Base-by-base conservation (phyloP, 2,888 invertebrate species). In the Mythimna impura region DNA sequence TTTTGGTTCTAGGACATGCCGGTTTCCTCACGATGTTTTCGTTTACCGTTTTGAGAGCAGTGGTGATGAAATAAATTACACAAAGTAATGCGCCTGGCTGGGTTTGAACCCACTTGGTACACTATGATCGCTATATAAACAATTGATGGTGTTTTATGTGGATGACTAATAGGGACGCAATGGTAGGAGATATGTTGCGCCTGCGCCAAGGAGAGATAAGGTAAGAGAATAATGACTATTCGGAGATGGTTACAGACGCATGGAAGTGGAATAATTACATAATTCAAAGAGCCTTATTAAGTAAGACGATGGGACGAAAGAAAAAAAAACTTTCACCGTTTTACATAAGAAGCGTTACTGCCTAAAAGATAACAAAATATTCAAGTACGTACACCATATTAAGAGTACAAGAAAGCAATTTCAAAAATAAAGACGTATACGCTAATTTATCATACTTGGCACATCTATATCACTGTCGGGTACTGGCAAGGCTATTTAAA, bases 401-500 rank as follows among this genome's bases (percentile, higher is more conserved):
- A 20, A 20, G 66, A 80, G 20, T 52, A 60, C 66, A 72, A 67
- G 73, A 68, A 77, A 66, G 43, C 52, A 52, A 66, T 73, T 77
- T 71, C 0, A 63, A 74, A 73, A 80, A 71, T 74, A 74, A 72
- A 77, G 30, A 57, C 66, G 34, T 76, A 74, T 77, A 70, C 82
- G 63, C 63, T 71, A 78, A 84, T 89, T 86, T 83, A 87, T 89
- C 87, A 89, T 87, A 87, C 79, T 82, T 65, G 72, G 72, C 76
- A 83, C 84, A 73, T 85, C 73, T 88, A 85, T 87, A 85, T 86
- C 88, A 87, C 80, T 86, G 87, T 82, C 86, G 66, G 17, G 57
- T 76, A 81, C 67, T 79, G 72, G 66, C 67, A 66, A 74, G 81
- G 87, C 91, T 89, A 92, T 93, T 91, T 93, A 90, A 91, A 93